Conservation (phyloP, 2,113 vertebrate species). For the Indri indri region DNA sequence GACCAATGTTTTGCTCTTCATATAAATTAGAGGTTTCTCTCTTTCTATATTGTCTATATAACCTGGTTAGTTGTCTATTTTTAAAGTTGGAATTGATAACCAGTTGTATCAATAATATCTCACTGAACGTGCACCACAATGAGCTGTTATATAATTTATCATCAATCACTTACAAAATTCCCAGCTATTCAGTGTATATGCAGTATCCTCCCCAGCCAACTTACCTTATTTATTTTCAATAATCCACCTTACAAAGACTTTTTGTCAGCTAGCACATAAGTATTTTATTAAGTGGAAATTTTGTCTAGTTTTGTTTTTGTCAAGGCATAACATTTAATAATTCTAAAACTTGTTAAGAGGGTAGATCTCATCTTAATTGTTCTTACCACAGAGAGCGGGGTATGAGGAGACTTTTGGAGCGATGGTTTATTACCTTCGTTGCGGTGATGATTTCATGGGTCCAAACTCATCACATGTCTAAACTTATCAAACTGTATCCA, state of each 20-base stretch:
- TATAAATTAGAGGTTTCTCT: background rate
- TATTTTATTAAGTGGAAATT: constrained; percentile 37
- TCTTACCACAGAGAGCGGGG: background rate
- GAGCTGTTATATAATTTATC: background rate
- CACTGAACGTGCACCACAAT: background rate
- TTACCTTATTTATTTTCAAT: background rate
- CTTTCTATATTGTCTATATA: background rate
- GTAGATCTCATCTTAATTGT: background rate
- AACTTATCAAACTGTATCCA: background rate
- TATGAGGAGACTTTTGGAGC: background rate
- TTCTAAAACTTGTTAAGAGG: background rate
- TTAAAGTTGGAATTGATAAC: background rate
- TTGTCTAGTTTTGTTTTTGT: constrained; percentile 28
- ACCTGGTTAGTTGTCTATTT: background rate
- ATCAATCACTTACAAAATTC: background rate
- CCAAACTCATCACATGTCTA: background rate
- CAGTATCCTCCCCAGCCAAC: background rate
- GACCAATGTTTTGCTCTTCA: background rate
- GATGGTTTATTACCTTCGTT: background rate
- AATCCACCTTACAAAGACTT: constrained; percentile 11
- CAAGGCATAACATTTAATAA: constrained; percentile 10
- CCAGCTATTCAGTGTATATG: background rate
- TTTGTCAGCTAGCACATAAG: constrained; percentile 50
- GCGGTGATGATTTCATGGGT: background rate
- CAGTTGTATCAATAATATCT: background rate